Conservation (phyloP, 1,140 invertebrate species). For the Anoplolepis gracilipes region DNA sequence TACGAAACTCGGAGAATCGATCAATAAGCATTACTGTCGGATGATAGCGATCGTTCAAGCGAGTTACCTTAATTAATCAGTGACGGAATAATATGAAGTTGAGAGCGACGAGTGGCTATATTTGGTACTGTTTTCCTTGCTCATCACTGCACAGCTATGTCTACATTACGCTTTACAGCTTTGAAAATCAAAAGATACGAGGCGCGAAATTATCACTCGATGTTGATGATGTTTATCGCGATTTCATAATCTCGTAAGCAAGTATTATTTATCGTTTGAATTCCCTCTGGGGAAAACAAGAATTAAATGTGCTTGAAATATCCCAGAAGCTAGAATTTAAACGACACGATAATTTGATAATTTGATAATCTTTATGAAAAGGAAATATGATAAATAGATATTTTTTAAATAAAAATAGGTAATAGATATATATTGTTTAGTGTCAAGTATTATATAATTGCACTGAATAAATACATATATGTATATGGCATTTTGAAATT, state of each 20-base stretch:
- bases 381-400: background rate
- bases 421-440: too few relatives aligned
- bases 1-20: slow-evolving; percentile 33
- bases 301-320: background rate
- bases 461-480: background rate
- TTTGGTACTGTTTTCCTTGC: slow-evolving; percentile 46
- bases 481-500: background rate
- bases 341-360: background rate
- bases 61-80: slow-evolving; percentile 58
- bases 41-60: slow-evolving; percentile 39
- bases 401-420: background rate
- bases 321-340: slow-evolving; percentile 1
- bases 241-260: slow-evolving; percentile 24
- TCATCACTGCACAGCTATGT: slow-evolving; percentile 37
- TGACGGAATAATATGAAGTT: slow-evolving; percentile 44
- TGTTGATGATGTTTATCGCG: slow-evolving; percentile 39
- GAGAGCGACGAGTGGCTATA: slow-evolving; percentile 32
- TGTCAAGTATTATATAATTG: too few relatives aligned
- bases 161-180: slow-evolving; percentile 21
- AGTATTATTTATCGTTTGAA: slow-evolving; percentile 15
- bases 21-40: slow-evolving; percentile 46
- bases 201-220: slow-evolving; percentile 3
- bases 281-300: background rate
- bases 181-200: slow-evolving; percentile 42
- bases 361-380: slow-evolving; percentile 11